These are phyloP conservation scores for Orientallactaga sibirica DNA, from an alignment of 2,797 vertebrate species.

Conservation along the genomic window DNA sequence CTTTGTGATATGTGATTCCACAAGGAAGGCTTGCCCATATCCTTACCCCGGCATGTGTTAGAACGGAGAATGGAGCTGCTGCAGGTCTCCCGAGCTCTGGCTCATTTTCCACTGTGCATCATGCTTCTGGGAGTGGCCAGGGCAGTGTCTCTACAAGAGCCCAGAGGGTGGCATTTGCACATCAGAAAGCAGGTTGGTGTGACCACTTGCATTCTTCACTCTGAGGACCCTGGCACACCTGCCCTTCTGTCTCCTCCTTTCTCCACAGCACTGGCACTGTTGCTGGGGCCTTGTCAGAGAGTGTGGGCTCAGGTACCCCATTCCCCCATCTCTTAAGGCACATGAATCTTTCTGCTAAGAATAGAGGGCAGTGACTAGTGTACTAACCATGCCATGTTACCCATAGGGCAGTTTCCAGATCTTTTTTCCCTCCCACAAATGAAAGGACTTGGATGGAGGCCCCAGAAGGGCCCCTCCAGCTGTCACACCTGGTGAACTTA, in stretches of 20 bases:
- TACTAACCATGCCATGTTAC: neutral
- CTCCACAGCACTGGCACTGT: too few species aligned
- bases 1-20: constrained; percentile 47
- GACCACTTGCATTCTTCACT: neutral
- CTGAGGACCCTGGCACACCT: neutral
- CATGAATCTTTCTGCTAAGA: neutral
- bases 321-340: neutral
- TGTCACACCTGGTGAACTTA: neutral
- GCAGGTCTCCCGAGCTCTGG: neutral
- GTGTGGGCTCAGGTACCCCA: neutral
- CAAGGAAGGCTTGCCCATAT: neutral
- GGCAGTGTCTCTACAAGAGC: neutral
- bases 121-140: neutral
- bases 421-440: neutral
- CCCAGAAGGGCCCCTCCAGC: neutral
- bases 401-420: neutral
- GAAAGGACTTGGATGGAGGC: neutral
- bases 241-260: neutral
- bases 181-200: neutral
- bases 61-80: neutral
- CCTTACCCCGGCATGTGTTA: neutral
- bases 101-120: neutral
- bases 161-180: neutral
- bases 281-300: neutral
- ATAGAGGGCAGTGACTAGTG: neutral